Percentiles rank a stretch among this genome's conserved stretches.
Conservation (phyloP, 2,113 vertebrate species). For the Axis porcinus region DNA sequence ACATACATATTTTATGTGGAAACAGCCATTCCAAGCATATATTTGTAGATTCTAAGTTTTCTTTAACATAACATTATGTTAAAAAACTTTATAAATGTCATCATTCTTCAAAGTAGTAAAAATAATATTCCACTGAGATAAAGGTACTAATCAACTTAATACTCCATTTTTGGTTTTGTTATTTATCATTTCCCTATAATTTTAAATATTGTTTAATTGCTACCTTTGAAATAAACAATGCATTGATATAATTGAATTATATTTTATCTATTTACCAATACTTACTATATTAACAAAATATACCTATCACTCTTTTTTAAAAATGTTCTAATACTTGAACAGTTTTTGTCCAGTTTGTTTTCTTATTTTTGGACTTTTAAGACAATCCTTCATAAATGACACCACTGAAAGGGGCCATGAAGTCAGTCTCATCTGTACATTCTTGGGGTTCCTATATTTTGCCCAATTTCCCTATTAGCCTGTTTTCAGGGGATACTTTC, state of each 20-base stretch:
- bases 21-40: background rate
- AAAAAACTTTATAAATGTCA: background rate
- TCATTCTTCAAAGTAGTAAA: background rate
- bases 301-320: background rate
- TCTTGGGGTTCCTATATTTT: background rate
- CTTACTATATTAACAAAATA: background rate
- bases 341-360: background rate
- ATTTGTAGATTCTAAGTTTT: background rate
- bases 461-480: background rate
- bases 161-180: background rate
- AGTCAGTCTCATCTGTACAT: background rate
- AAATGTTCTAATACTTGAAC: background rate
- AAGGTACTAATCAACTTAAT: background rate
- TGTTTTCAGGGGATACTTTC: background rate
- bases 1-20: background rate
- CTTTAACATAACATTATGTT: background rate
- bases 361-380: background rate
- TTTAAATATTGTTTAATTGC: background rate
- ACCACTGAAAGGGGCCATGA: background rate
- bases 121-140: background rate
- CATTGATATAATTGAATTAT: background rate
- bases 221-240: background rate
- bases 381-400: background rate
- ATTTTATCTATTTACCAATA: background rate
- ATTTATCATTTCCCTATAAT: background rate